Base-by-base conservation (phyloP, 2,888 invertebrate species). In the Troides oblongomaculatus region DNA sequence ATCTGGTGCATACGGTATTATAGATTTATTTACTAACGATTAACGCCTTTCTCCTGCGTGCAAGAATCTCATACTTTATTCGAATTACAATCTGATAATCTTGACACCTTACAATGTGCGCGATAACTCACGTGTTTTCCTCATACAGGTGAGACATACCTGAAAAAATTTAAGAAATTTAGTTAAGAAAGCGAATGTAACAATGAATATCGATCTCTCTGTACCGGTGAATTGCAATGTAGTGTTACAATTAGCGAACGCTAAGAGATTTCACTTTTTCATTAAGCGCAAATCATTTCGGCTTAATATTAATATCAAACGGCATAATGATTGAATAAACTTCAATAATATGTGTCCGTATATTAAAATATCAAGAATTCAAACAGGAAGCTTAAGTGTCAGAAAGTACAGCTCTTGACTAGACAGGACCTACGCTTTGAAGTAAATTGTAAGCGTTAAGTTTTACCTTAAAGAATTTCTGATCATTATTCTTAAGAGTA, bases 101-200 rank as follows among this genome's bases (percentile, higher is more conserved):
- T 68, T 60, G 63, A 64, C 63, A 64, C 59, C 59, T 59, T 14
- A 21, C 46, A 63, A 39, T 68, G 68, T 59, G 46, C 58, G 63
- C 50, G 58, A 59, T 59, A n/a, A 68, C 63, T 64, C 58, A 64
- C 68, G 39, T 59, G 46, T 59, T 21, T 64, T 59, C 60, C 66
- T 50, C 53, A n/a, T 53, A 30, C 53, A 46, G 53, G 59, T 43
- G 66, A 68, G 46, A 62, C 69, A 21, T 69, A 69, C 69, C 69
- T 69, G 69, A 36, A 69, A 69, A 68, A 60, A 53, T 6, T 23
- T n/a, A 23, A 68, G 59, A 59, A 68, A 63, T 60, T 68, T 68
- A 59, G n/a, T 59, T 64, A 23, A 64, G 53, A 68, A 68, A 68
- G 30, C 43, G 39, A 64, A 64, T 17, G 30, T 64, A 7, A 12